Conservation (phyloP, 2,888 invertebrate genomes). For the Pterostichus madidus region DNA sequence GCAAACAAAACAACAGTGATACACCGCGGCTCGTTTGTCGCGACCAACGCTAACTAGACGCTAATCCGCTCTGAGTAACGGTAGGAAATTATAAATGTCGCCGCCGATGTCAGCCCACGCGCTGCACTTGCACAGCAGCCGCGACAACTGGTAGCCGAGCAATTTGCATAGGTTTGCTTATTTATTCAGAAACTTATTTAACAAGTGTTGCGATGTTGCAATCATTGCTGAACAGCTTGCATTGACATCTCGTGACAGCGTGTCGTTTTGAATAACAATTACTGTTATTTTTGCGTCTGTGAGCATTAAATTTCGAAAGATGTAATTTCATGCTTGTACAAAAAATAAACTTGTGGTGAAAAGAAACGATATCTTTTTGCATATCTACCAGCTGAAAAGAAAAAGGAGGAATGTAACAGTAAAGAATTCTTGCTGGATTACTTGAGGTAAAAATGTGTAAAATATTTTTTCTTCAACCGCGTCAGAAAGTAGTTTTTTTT, state of each 20-base stretch:
- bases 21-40: too few relatives aligned
- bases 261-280: conserved; percentile 53
- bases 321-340: not conserved
- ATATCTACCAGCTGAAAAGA: not conserved
- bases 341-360: not conserved
- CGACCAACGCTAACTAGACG: conserved; percentile 37
- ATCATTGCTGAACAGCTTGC: conserved; percentile 53
- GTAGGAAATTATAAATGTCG: conserved; percentile 49
- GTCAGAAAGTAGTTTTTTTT: not conserved
- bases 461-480: not conserved
- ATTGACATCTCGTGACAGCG: conserved; percentile 47
- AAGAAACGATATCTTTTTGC: conserved; percentile 1
- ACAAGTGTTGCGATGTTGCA: conserved; percentile 51
- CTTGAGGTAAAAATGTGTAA: conserved; percentile 1
- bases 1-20: conserved; percentile 25
- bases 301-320: conserved; percentile 32
- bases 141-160: conserved; percentile 45
- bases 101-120: conserved; percentile 12
- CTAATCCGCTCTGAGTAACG: conserved; percentile 46
- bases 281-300: not conserved
- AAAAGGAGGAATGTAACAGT: too few relatives aligned
- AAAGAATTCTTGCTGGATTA: too few relatives aligned
- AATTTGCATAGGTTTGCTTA: conserved; percentile 52
- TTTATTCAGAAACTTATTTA: conserved; percentile 52
- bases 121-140: conserved; percentile 30